Conservation (phyloP, 1,140 invertebrate genomes). For the Saccostrea glomerata region DNA sequence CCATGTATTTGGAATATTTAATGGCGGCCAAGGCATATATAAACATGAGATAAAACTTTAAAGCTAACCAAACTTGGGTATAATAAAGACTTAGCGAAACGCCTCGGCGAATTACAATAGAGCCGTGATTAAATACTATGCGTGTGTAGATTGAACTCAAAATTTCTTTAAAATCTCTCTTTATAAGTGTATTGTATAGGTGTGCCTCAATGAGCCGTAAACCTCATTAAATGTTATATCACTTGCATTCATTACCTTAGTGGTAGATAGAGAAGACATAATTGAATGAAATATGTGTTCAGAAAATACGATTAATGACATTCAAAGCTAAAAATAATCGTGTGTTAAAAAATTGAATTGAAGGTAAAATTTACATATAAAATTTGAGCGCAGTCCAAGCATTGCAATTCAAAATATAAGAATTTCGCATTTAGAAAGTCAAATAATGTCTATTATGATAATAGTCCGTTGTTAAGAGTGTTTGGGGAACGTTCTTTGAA, state of each 20-base stretch:
- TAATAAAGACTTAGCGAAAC: slow-evolving; percentile 5
- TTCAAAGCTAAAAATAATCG: too few relatives aligned
- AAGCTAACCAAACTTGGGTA: slow-evolving; percentile 19
- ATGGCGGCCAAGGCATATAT: slow-evolving; percentile 18
- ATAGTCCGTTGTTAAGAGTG: background rate
- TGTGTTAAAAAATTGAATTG: too few relatives aligned
- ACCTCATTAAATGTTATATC: background rate
- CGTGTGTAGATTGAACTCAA: background rate
- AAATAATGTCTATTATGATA: background rate
- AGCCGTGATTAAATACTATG: background rate
- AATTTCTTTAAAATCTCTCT: background rate
- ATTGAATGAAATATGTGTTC: too few relatives aligned
- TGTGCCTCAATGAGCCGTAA: background rate
- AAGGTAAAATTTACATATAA: too few relatives aligned
- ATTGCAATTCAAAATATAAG: too few relatives aligned
- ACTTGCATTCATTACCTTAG: background rate
- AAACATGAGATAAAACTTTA: slow-evolving; percentile 24
- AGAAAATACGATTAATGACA: too few relatives aligned
- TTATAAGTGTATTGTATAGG: background rate
- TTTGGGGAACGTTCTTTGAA: background rate
- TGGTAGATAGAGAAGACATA: too few relatives aligned
- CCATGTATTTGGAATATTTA: background rate
- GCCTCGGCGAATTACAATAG: slow-evolving; percentile 6
- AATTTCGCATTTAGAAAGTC: background rate
- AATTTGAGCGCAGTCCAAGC: too few relatives aligned